Evolutionary conservation across 2,888 invertebrate species (phyloP), one percentile per base, ranked within the genome.

Genomic region (Chromoteleia sp.): DNA sequence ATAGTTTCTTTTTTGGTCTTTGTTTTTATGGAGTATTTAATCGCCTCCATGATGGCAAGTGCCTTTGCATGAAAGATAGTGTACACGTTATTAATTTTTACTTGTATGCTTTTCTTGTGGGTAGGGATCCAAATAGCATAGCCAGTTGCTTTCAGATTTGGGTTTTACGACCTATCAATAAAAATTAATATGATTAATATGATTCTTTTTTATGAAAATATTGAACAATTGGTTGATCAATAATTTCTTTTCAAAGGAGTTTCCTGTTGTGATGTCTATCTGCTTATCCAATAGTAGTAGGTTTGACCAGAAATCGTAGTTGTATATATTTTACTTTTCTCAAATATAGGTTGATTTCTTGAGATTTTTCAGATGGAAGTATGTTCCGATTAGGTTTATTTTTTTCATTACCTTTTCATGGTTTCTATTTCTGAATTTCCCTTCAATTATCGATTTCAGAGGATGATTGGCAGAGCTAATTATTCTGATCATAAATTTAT

Each of bases 61-160:
- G 48, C 48, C 10, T 48, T 25, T 4, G 48, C 48, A 21, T 48
- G 48, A n/a, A 48, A 48, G 2, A 19, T 48, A 2, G 48, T 5
- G 7, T 19, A 45, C 1, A 8, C 6, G 1, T 45, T 17, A 15
- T 45, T 17, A 2, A 45, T 45, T 41, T 8, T 33, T 1, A 33
- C 1, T 8, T 4, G 1, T 33, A 33, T 33, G 2, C 1, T 33
- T 8, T 4, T 8, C n/a, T 33, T 4, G 5, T 6, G 7, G 2
- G 2, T 33, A 8, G 33, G 33, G 1, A 33, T 33, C 33, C 5
- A 33, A 8, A 33, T 33, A 4, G 33, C 33, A 8, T 8, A 33
- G 7, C 33, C 33, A 6, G 12, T 41, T 3, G 2, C 41, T 7
- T 14, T n/a, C 1, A 8, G 2, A 2, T n/a, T 14, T 12, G 41